Base-by-base conservation (phyloP, 92 coral and sea anemone species). In the Scolanthus callimorphus region DNA sequence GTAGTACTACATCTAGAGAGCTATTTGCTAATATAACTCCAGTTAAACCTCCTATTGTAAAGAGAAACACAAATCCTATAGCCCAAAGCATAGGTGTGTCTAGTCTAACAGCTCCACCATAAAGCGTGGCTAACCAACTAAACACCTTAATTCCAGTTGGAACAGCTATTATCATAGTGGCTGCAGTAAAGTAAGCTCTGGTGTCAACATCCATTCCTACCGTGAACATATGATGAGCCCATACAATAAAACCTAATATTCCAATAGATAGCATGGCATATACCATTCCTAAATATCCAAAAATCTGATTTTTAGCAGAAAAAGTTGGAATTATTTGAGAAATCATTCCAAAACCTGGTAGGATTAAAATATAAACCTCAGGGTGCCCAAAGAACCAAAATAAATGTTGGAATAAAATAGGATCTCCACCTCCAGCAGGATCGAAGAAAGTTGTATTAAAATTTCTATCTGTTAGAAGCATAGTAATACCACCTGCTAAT, bases 101-200 rank as follows among this genome's bases (percentile, higher is more conserved):
- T 60, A 79, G 51, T 55, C 92, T 62, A 49, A 80, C 57, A 71
- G 71, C 70, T 37, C 87, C 87, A 38, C 94, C 94, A 63, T 67
- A 80, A 69, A 80, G 59, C 60, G 94, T 85, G 59, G 83, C 88
- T 61, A 85, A 63, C 88, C 94, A 85, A 76, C 88, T 85, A 68
- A 85, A 85, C 48, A 85, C 80, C 84, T 85, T 85, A 65, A 80
- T 85, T 50, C 94, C 94, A 76, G 94, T 85, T 69, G 94, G 94
- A 59, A 85, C 88, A 59, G 88, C 88, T 45, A 85, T 85, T 59
- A 85, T 80, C 62, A 85, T 57, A 52, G 94, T 85, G n/a, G 88
- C 94, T 29, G 88, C 88, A 80, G 94, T 85, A 70, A 85, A 85
- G 68, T 85, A 85, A 56, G 94, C 94, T 55, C 94, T 73, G 67